Conservation (phyloP, 2,888 invertebrate genomes). For the Lathronympha strigana region DNA sequence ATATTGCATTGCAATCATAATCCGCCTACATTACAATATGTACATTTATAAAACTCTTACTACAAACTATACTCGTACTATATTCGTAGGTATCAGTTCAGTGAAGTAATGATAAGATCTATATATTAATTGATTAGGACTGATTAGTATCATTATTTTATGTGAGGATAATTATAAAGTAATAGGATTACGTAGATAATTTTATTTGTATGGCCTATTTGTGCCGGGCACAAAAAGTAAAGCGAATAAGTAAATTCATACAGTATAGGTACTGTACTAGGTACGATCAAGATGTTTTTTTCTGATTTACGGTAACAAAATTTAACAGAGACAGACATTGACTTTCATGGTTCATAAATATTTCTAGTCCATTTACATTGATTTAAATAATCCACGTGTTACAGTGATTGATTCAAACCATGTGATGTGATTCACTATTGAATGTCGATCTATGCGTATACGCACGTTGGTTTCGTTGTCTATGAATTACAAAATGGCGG, state of each 20-base stretch:
- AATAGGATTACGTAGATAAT: background rate
- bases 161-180: background rate
- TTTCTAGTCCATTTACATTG: background rate
- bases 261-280: too few species aligned
- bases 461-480: conserved; percentile 9
- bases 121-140: conserved; percentile 12
- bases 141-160: background rate
- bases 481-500: conserved; percentile 7
- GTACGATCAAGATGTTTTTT: background rate
- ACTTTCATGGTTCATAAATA: background rate
- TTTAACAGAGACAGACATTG: background rate
- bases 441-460: conserved; percentile 19
- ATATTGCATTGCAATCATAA: too few species aligned
- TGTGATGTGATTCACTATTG: conserved; percentile 6
- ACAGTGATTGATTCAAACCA: conserved; percentile 2
- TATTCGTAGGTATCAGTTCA: background rate
- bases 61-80: background rate
- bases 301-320: background rate
- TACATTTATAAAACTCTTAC: conserved; percentile 4
- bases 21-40: too few species aligned
- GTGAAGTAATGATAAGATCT: conserved; percentile 12
- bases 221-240: background rate
- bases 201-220: background rate
- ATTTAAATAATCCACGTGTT: conserved; percentile 1
- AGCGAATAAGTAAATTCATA: too few species aligned